phyloP scores from a whole-genome alignment of 2,888 invertebrate genomes.

The Parnassius glacialis region DNA sequence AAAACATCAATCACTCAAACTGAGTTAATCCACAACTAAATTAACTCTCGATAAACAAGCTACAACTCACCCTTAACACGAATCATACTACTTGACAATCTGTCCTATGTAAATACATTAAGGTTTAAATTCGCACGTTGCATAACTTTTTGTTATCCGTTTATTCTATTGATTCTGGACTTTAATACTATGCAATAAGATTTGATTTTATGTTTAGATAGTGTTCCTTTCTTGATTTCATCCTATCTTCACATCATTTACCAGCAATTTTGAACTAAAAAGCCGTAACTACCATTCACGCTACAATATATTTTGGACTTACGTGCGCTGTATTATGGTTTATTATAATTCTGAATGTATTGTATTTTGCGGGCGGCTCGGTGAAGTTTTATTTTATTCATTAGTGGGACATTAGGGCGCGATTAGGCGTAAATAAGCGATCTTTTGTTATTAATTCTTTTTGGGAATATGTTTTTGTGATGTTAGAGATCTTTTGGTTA shows the following conservation, averaged over 20 bases:
- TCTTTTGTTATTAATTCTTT: slow-evolving; percentile 31
- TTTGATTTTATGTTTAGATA: slow-evolving; percentile 25
- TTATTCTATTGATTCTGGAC: slow-evolving; percentile 27
- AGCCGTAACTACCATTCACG: slow-evolving; percentile 36
- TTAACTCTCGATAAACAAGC: slow-evolving; percentile 69
- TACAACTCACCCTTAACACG: slow-evolving; percentile 51
- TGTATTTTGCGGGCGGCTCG: slow-evolving; percentile 26
- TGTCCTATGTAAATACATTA: slow-evolving; percentile 40
- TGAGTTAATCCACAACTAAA: slow-evolving; percentile 77
- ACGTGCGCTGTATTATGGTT: slow-evolving; percentile 1
- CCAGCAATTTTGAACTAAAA: slow-evolving; percentile 35
- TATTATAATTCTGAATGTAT: background rate
- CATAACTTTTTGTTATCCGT: background rate
- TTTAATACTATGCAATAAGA: slow-evolving; percentile 31
- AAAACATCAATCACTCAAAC: slow-evolving; percentile 77
- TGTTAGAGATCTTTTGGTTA: background rate
- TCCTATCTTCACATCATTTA: slow-evolving; percentile 66
- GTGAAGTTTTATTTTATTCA: slow-evolving; percentile 52
- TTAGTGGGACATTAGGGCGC: slow-evolving; percentile 58
- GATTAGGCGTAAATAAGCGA: slow-evolving; percentile 52
- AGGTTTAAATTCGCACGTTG: slow-evolving; percentile 37
- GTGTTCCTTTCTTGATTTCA: slow-evolving; percentile 60
- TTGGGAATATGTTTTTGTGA: background rate
- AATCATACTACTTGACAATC: slow-evolving; percentile 37
- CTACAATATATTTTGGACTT: slow-evolving; percentile 31